Evolutionary conservation across 2,797 vertebrate genomes (phyloP), one percentile per base, ranked within the genome.

Genomic region (Brachyalestes nurse): DNA sequence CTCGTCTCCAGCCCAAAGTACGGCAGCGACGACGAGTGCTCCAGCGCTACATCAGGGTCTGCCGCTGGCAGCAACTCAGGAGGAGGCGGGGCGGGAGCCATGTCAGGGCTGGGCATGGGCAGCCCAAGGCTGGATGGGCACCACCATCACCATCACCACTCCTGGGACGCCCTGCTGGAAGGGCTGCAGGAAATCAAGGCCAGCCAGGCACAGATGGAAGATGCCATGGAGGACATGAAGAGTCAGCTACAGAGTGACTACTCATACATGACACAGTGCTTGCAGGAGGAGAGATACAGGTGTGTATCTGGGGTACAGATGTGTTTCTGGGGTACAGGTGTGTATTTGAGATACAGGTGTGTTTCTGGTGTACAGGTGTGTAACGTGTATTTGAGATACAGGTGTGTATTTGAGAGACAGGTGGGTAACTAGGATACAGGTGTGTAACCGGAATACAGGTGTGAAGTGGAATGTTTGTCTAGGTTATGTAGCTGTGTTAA

Each of bases 211-310:
- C 97, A 99, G 87, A 95, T 98, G 93, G 98, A 99, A 91, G 97
- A 98, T 58, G 93, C 96, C 79, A 97, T 99, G 82, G 97, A 98
- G 88, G 97, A 98, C 91, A 95, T 99, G 91, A 99, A 97, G 91
- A 94, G 95, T 0, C 97, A 99, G 90, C 93, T 99, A 83, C 98
- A 99, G 90, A 91, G 96, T 19, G 97, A 99, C 89, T 98, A 99
- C 90, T 95, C 95, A 86, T 99, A 97, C 92, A 98, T 99, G 97
- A 98, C 96, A 0, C 97, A 98, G 94, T 98, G 97, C 89, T 89
- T 99, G 91, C 97, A 99, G 79, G 98, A 99, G 85, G 98, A 99
- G 85, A 94, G 97, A 85, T 99, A 98, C 92, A 97, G 97, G 97
- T 98, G 87, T 72, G 66, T 49, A 69, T 28, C 3, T 28, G 28